Evolutionary conservation across 2,888 invertebrate species (phyloP).

Genomic region (Polydrusus cervinus): DNA sequence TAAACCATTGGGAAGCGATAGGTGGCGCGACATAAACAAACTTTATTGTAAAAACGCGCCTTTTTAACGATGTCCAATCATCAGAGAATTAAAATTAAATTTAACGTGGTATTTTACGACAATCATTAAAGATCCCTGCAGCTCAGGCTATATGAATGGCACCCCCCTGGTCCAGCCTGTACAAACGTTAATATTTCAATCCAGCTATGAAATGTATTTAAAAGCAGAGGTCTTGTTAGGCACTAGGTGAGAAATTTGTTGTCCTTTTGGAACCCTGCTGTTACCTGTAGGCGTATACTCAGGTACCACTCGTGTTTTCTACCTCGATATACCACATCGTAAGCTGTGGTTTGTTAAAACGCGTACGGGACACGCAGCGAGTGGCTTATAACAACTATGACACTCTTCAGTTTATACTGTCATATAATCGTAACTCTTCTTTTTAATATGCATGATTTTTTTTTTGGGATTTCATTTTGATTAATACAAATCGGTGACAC

Average conservation of each 20-base stretch:
- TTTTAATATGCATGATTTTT: slow-evolving; percentile 69
- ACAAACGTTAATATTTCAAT: slow-evolving; percentile 70
- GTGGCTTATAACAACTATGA: slow-evolving; percentile 63
- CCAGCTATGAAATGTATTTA: slow-evolving; percentile 68
- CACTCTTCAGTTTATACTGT: slow-evolving; percentile 68
- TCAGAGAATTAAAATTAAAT: slow-evolving; percentile 61
- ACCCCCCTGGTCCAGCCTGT: slow-evolving; percentile 66
- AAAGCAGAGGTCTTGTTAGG: slow-evolving; percentile 69
- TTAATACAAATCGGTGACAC: slow-evolving; percentile 66
- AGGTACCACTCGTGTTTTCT: slow-evolving; percentile 19
- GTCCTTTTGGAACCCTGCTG: slow-evolving; percentile 69
- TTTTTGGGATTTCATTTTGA: slow-evolving; percentile 63
- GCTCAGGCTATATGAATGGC: slow-evolving; percentile 65
- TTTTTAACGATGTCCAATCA: slow-evolving; percentile 59
- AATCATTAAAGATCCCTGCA: slow-evolving; percentile 55
- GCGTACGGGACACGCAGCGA: slow-evolving; percentile 44
- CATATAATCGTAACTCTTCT: slow-evolving; percentile 70
- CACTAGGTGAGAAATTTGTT: slow-evolving; percentile 72
- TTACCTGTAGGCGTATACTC: slow-evolving; percentile 58
- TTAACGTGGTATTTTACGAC: slow-evolving; percentile 58
- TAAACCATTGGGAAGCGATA: slow-evolving; percentile 43
- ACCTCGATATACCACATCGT: slow-evolving; percentile 22
- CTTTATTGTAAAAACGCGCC: slow-evolving; percentile 55
- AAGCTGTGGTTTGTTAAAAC: slow-evolving; percentile 40
- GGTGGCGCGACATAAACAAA: slow-evolving; percentile 56